A percentile compares a stretch with the other conserved stretches of the same genome.
These are phyloP conservation scores for Danio rerio DNA, from an alignment of 2,113 vertebrate genomes.

Conservation along the genomic window DNA sequence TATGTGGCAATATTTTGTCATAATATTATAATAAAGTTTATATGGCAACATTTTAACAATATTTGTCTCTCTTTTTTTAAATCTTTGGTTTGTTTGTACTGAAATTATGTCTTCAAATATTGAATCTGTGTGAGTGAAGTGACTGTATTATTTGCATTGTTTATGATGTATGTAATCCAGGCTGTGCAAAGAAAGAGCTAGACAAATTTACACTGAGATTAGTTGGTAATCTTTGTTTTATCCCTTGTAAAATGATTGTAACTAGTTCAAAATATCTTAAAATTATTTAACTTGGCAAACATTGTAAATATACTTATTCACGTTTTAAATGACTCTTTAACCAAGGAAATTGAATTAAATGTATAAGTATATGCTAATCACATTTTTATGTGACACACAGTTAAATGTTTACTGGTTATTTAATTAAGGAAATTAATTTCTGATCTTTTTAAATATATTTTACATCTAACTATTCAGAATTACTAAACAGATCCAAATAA, in stretches of 20 bases:
- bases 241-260: background rate
- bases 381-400: no score
- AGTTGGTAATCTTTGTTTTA: background rate
- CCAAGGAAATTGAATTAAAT: background rate
- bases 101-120: background rate
- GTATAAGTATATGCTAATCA: no score
- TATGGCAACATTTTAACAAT: constrained; percentile 62
- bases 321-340: background rate
- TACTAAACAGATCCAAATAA: no score
- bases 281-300: background rate
- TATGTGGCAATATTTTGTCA: constrained; percentile 65
- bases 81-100: no score
- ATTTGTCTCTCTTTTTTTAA: background rate
- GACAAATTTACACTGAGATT: constrained; percentile 12
- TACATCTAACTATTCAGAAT: no score
- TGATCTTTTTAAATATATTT: no score
- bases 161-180: constrained; percentile 5
- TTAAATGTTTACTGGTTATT: no score
- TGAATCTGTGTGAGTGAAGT: background rate
- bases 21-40: constrained; percentile 68
- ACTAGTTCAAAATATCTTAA: background rate
- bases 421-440: no score
- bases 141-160: background rate
- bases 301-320: background rate
- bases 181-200: background rate